Conservation (phyloP, 2,797 vertebrate species). For the Apogon hyalosoma region DNA sequence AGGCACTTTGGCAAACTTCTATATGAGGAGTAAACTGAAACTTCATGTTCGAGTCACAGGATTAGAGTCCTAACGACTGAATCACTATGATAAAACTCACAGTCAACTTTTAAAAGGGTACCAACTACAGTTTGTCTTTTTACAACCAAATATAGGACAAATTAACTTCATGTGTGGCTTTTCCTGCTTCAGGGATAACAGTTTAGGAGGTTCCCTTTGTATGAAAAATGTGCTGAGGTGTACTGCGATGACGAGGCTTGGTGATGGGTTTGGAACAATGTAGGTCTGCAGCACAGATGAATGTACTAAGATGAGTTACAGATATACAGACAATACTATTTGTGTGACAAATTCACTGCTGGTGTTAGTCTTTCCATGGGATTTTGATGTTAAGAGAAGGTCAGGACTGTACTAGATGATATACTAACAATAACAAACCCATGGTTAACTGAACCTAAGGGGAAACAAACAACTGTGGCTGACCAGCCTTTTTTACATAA, state of each 20-base stretch:
- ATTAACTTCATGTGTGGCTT: slow-evolving; percentile 40
- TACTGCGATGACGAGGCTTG: not conserved
- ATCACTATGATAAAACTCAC: slow-evolving; percentile 34
- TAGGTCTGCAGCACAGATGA: too few relatives aligned
- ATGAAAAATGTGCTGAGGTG: slow-evolving; percentile 10
- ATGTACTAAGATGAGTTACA: too few relatives aligned
- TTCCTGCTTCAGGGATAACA: slow-evolving; percentile 7
- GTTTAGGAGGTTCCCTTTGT: not conserved
- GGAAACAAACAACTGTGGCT: too few relatives aligned
- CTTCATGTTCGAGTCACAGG: slow-evolving; percentile 27
- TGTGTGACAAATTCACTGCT: too few relatives aligned
- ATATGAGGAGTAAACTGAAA: slow-evolving; percentile 33
- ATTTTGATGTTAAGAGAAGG: too few relatives aligned
- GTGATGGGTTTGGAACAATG: too few relatives aligned
- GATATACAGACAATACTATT: too few relatives aligned
- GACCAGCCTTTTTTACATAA: too few relatives aligned
- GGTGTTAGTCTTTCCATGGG: too few relatives aligned
- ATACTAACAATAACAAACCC: too few relatives aligned
- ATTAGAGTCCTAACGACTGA: slow-evolving; percentile 39
- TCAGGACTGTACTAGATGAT: too few relatives aligned
- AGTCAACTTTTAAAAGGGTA: slow-evolving; percentile 19
- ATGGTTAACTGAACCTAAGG: too few relatives aligned
- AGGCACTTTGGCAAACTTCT: slow-evolving; percentile 46
- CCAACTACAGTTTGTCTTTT: slow-evolving; percentile 36
- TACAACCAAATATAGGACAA: slow-evolving; percentile 28